Base-by-base conservation (phyloP, 1,140 invertebrate genomes). In the Bombus polaris region DNA sequence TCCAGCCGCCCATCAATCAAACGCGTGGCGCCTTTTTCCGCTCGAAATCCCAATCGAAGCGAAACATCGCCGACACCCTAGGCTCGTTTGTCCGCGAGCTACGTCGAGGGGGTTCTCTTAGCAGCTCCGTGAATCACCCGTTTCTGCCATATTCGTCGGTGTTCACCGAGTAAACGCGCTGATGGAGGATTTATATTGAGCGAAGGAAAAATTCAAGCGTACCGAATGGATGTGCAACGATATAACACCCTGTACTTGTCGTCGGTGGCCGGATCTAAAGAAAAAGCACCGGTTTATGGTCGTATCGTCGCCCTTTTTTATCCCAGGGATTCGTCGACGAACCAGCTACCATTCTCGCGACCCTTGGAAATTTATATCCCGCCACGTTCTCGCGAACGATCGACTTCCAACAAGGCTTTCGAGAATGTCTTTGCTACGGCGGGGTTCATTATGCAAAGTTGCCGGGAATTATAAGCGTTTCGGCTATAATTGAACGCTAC, bases 31-130 rank as follows among this genome's bases (percentile, higher is more conserved):
- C 71, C 71, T 65, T 62, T 74, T 42, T 53, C 66, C 68, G 35
- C 47, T 44, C n/a, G n/a, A 62, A 28, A 73, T 44, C n/a, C 28
- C n/a, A n/a, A 78, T 39, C 53, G 75, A n/a, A 22, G 44, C 68
- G 70, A n/a, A 57, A 59, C 25, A 53, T 62, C 77, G 76, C 22
- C 66, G 22, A 13, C 53, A 32, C 22, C n/a, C 47, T 57, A 1
- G 70, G n/a, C 57, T 75, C 72, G 81, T 82, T 82, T 82, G 80
- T 82, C 57, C 77, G 18, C 53, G n/a, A 65, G 10, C 80, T 65
- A 74, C 53, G 73, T 3, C 53, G 70, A n/a, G n/a, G 25, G 37
- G n/a, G 80, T 37, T n/a, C 71, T 25, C 39, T 74, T 75, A 37
- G 39, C 81, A 47, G 57, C 35, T 57, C 42, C 71, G 81, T 66